A percentile compares a stretch with the other conserved stretches of the same genome.
phyloP scores from a whole-genome alignment of 2,888 invertebrate genomes.

The Cryptocephalus primarius region DNA sequence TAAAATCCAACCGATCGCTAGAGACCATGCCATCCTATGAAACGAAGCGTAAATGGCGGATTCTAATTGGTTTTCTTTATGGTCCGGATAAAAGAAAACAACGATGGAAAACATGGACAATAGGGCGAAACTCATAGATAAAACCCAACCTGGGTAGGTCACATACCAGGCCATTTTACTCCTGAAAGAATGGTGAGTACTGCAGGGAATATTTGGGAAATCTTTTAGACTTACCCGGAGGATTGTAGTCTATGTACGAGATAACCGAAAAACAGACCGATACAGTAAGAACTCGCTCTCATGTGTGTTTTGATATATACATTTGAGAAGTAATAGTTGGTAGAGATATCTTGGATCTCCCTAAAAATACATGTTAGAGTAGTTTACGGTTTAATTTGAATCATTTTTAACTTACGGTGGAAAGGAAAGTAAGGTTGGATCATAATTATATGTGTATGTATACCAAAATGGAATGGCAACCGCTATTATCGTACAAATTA shows the following conservation, averaged over 20 bases:
- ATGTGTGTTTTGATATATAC: conserved; percentile 66
- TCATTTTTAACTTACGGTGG: conserved; percentile 46
- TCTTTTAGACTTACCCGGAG: conserved; percentile 42
- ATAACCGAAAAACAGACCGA: conserved; percentile 56
- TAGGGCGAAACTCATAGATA: conserved; percentile 36
- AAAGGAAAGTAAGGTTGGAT: conserved; percentile 58
- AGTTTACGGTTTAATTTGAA: neutral
- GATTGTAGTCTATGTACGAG: conserved; percentile 52
- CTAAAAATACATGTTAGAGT: conserved; percentile 36
- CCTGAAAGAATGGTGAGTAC: conserved; percentile 20
- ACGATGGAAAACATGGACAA: conserved; percentile 51
- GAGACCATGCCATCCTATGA: conserved; percentile 57
- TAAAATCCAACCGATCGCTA: conserved; percentile 56
- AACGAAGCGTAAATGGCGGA: conserved; percentile 54
- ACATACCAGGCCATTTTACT: conserved; percentile 23
- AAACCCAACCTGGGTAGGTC: conserved; percentile 23
- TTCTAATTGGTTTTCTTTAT: conserved; percentile 46
- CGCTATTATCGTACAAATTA: conserved; percentile 39
- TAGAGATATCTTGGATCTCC: conserved; percentile 51
- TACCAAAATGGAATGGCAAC: conserved; percentile 28
- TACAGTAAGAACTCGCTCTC: conserved; percentile 58
- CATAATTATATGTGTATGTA: conserved; percentile 48
- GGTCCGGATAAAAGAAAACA: conserved; percentile 52
- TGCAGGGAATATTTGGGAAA: too few relatives aligned
- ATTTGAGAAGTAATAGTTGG: conserved; percentile 51